Conservation (phyloP, 2,113 vertebrate species). For the Xiphorhynchus elegans region DNA sequence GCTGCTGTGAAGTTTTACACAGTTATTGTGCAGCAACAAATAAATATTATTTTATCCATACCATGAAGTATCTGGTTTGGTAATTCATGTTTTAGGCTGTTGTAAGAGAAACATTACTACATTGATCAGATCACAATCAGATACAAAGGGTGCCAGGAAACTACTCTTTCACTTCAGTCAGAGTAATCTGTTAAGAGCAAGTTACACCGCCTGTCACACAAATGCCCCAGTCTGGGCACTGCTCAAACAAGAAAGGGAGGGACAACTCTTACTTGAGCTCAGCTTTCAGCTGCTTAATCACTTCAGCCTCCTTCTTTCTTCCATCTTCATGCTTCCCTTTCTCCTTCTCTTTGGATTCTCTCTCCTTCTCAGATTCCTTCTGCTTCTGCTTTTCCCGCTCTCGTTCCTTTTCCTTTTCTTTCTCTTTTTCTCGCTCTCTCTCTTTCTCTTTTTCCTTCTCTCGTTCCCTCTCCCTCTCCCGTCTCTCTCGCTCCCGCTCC, state of each 20-base stretch:
- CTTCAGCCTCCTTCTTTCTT: constrained; percentile 85
- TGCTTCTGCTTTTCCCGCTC: constrained; percentile 80
- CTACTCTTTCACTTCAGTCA: background rate
- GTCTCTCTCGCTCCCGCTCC: constrained; percentile 77
- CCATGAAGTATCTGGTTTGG: background rate
- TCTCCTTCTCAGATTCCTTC: constrained; percentile 79
- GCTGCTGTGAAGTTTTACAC: background rate
- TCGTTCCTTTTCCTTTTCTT: constrained; percentile 84
- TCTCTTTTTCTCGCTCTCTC: constrained; percentile 79
- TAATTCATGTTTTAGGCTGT: background rate
- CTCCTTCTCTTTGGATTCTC: constrained; percentile 84
- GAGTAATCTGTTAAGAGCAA: accelerated
- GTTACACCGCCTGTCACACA: background rate
- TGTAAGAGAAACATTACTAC: background rate
- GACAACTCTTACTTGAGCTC: constrained; percentile 90
- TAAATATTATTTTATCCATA: background rate
- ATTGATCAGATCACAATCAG: background rate
- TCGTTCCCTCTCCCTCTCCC: constrained; percentile 84
- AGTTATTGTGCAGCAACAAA: background rate
- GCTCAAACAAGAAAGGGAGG: background rate
- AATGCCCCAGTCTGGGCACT: background rate
- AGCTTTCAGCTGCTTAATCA: constrained; percentile 91
- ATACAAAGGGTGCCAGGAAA: background rate
- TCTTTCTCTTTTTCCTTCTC: constrained; percentile 66
- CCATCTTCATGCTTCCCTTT: constrained; percentile 84